These are phyloP conservation scores for Hippocampus comes DNA, from an alignment of 2,113 vertebrate species.

Conservation along the genomic window DNA sequence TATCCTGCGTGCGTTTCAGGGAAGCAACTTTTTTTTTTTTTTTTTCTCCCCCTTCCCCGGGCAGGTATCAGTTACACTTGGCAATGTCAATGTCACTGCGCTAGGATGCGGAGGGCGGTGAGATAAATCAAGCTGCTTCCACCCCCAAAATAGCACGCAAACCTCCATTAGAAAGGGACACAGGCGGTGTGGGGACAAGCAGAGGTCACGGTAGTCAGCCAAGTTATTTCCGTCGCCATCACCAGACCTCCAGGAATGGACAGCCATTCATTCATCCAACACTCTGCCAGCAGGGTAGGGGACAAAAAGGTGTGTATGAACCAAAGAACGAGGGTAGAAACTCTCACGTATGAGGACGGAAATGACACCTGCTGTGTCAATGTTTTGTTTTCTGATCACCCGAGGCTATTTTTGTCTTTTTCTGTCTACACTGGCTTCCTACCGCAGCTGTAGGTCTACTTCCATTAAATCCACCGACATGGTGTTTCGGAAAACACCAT, in stretches of 20 bases:
- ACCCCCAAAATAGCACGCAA: slow-evolving; percentile 55
- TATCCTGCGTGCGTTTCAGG: slow-evolving; percentile 23
- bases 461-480: background rate
- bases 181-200: slow-evolving; percentile 61
- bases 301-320: slow-evolving; percentile 7
- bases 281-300: slow-evolving; percentile 47
- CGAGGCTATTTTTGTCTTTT: slow-evolving; percentile 29
- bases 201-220: slow-evolving; percentile 66
- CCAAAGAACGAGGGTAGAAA: background rate
- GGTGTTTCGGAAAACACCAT: background rate
- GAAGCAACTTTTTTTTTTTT: background rate
- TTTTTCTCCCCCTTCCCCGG: too few species aligned
- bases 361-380: slow-evolving; percentile 6
- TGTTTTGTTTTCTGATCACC: slow-evolving; percentile 30
- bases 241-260: slow-evolving; percentile 62
- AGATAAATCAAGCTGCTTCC: slow-evolving; percentile 62
- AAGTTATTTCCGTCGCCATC: slow-evolving; percentile 66
- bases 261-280: slow-evolving; percentile 60
- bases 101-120: slow-evolving; percentile 61
- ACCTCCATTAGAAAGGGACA: slow-evolving; percentile 60
- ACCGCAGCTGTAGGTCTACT: background rate
- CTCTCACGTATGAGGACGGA: background rate
- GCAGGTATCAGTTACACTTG: slow-evolving; percentile 56
- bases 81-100: slow-evolving; percentile 58
- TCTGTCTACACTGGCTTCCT: background rate